phyloP scores from a whole-genome alignment of 2,113 vertebrate genomes.

The Tylochromis polylepis region DNA sequence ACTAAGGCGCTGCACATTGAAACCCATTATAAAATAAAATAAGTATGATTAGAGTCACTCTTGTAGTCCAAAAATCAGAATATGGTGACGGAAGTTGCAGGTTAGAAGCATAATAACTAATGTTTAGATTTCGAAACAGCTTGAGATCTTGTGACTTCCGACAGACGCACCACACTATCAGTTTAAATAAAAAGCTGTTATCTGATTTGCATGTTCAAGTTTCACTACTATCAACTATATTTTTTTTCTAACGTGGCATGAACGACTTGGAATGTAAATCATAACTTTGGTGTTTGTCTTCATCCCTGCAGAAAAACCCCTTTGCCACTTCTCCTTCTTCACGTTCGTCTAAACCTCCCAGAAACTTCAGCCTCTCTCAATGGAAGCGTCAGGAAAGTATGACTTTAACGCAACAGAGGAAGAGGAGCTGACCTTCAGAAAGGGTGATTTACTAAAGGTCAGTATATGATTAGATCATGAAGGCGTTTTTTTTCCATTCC shows the following conservation, averaged over 20 bases:
- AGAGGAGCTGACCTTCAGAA: conserved; percentile 90
- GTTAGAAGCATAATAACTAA: background rate
- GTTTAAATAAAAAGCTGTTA: background rate
- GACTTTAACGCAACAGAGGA: conserved; percentile 83
- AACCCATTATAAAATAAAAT: background rate
- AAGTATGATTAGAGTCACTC: rapidly evolving
- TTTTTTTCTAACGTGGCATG: background rate
- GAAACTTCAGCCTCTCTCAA: conserved; percentile 18
- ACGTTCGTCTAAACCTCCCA: background rate
- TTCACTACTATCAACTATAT: background rate
- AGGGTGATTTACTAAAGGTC: conserved; percentile 89
- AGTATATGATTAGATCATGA: background rate
- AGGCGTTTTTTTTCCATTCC: background rate
- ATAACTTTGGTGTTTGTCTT: background rate
- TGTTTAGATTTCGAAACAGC: background rate
- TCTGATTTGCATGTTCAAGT: background rate
- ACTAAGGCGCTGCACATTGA: background rate
- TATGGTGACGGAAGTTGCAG: background rate
- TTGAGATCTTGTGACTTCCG: background rate
- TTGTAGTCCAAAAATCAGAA: background rate
- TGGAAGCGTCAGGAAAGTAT: conserved; percentile 90
- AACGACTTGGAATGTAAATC: background rate
- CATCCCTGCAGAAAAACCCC: background rate
- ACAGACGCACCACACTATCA: background rate
- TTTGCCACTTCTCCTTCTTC: background rate